Percentiles rank a stretch among this genome's conserved stretches.
These are phyloP conservation scores for Beaufortia kweichowensis DNA, from an alignment of 2,113 vertebrate genomes.

Conservation along the genomic window DNA sequence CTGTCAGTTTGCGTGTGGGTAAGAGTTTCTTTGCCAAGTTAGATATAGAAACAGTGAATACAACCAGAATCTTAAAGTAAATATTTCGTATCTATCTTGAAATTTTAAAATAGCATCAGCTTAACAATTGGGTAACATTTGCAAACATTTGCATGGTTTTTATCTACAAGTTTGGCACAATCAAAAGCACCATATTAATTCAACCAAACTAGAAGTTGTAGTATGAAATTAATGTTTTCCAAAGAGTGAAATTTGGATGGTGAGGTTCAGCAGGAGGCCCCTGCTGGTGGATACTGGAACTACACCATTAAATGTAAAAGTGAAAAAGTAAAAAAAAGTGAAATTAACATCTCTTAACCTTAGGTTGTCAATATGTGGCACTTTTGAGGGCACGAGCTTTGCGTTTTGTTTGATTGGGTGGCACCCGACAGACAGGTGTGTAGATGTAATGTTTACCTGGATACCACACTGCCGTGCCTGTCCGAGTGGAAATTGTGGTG, in stretches of 20 bases:
- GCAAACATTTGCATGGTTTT: too few species aligned
- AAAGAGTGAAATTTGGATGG: too few species aligned
- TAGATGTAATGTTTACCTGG: slow-evolving; percentile 73
- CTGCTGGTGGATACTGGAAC: neutral
- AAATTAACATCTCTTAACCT: too few species aligned
- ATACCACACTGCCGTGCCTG: slow-evolving; percentile 59
- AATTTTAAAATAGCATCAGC: neutral
- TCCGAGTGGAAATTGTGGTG: slow-evolving; percentile 65
- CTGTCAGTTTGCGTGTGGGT: neutral
- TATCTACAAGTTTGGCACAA: too few species aligned
- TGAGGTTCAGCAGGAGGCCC: too few species aligned
- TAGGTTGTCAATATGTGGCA: neutral
- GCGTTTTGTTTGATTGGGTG: neutral
- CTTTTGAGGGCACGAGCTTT: neutral
- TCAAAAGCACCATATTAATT: neutral
- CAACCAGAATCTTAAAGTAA: neutral
- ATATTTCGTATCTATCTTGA: neutral
- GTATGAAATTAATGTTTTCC: too few species aligned
- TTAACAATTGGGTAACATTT: slow-evolving; percentile 3
- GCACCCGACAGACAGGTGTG: neutral
- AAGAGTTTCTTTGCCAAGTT: neutral
- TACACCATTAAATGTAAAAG: neutral
- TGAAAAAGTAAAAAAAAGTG: too few species aligned
- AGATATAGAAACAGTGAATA: neutral
- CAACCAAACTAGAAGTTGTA: neutral